These are phyloP conservation scores for Myrmecophaga tridactyla DNA, from an alignment of 2,113 vertebrate species.

Conservation along the genomic window DNA sequence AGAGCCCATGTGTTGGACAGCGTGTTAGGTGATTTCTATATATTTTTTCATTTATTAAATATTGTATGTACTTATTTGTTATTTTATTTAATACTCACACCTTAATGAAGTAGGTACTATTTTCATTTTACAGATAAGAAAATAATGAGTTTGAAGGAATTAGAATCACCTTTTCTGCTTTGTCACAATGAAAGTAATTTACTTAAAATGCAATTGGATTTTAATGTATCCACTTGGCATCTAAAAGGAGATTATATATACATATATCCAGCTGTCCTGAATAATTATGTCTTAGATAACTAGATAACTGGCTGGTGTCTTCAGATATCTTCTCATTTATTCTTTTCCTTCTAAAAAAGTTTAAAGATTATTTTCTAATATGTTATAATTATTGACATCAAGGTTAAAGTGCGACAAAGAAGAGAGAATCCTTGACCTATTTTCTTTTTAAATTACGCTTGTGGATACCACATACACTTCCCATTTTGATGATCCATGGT, in stretches of 20 bases:
- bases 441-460: neutral
- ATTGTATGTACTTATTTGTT: neutral
- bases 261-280: neutral
- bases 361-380: neutral
- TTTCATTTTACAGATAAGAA: conserved; percentile 3
- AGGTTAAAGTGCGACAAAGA: neutral
- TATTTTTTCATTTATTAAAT: neutral
- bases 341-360: neutral
- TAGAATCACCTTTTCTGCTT: neutral
- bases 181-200: neutral
- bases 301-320: neutral
- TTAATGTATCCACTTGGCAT: neutral
- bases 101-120: neutral
- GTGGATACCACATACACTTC: neutral
- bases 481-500: neutral
- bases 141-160: neutral
- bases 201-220: neutral
- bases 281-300: neutral
- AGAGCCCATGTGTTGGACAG: neutral
- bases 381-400: neutral
- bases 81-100: neutral
- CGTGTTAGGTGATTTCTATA: neutral
- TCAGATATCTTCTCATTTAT: neutral
- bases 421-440: neutral
- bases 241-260: neutral